Base-by-base conservation (phyloP, 2,888 invertebrate genomes). In the Pristionchus mayeri region DNA sequence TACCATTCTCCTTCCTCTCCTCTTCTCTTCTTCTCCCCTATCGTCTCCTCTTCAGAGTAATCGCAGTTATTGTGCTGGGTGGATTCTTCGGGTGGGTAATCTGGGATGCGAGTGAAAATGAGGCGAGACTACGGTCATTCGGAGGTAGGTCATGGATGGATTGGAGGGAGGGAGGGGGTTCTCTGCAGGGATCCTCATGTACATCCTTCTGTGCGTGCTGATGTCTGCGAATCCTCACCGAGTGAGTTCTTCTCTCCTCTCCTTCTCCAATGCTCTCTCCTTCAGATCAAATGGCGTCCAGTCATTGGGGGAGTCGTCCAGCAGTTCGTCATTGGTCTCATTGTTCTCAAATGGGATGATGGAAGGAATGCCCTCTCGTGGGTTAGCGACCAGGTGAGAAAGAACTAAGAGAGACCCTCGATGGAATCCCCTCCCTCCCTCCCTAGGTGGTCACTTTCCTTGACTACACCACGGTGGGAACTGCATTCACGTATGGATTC, bases 281-380 rank as follows among this genome's bases (percentile, higher is more conserved):
- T 57, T 84, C 48, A 94, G 94, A 92, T 94, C 1, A 92, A 91
- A 27, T 93, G 97, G 97, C 94, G 95, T 11, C 95, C 96, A 0
- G 96, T 98, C 0, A 91, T 95, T n/a, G 95, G 95, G 90, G 98
- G 97, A 0, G 93, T 97, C 30, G 93, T 95, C 0, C 94, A 97
- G 2, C 98, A 98, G 94, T 96, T 97, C 91, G 85, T 95, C 3
- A 95, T 98, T 85, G 98, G 96, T 0, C 90, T 97, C 2, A 88
- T 97, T 24, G 96, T 96, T 86, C 95, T 98, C 87, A 95, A 97
- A 86, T 97, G 96, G 96, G 94, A 95, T 1, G 81, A 57, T 48
- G 88, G 88, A 85, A 84, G 85, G 57, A 40, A 71, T 60, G 89
- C 85, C n/a, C 95, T 97, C 87, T 93, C 94, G 82, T 96, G 95